Percentiles rank a stretch among this genome's conserved stretches.
phyloP scores from a whole-genome alignment of 2,888 invertebrate genomes.

The Encarsia formosa region DNA sequence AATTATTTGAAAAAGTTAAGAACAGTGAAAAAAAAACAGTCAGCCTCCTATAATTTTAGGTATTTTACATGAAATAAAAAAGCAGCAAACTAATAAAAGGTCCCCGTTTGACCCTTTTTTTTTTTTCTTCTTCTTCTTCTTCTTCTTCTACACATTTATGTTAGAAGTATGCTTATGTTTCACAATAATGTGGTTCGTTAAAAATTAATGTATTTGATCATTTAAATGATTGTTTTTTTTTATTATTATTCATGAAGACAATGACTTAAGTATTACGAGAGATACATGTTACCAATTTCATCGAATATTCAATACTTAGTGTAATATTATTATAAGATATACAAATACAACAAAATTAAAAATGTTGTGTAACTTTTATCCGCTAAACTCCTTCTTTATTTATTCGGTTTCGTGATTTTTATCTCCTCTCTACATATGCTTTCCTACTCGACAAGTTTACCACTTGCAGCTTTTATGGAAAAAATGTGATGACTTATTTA shows the following conservation, averaged over 20 bases:
- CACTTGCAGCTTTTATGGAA: constrained; percentile 31
- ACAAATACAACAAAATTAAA: constrained; percentile 49
- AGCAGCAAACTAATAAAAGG: too few relatives aligned
- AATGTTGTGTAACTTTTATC: constrained; percentile 42
- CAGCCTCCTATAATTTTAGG: too few relatives aligned
- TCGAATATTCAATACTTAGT: constrained; percentile 46
- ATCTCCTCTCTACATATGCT: constrained; percentile 4
- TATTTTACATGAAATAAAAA: too few relatives aligned
- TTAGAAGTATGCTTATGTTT: too few relatives aligned
- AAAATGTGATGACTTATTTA: constrained; percentile 37
- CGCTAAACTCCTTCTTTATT: constrained; percentile 27
- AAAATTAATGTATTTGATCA: too few relatives aligned
- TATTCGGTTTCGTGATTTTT: constrained; percentile 20
- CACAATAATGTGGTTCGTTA: too few relatives aligned
- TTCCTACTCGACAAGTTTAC: constrained; percentile 10
- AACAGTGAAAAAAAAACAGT: too few relatives aligned
- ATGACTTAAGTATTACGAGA: constrained; percentile 46
- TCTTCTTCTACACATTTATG: too few relatives aligned
- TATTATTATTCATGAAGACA: constrained; percentile 44
- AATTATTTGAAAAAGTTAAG: too few relatives aligned
- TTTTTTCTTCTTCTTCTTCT: too few relatives aligned
- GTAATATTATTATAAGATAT: constrained; percentile 48
- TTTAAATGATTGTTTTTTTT: too few relatives aligned
- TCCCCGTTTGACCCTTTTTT: too few relatives aligned
- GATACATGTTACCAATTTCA: constrained; percentile 48